Evolutionary conservation across 2,113 vertebrate species (phyloP), one percentile per base, ranked within the genome.

Genomic region (Pycnonotus jocosus): DNA sequence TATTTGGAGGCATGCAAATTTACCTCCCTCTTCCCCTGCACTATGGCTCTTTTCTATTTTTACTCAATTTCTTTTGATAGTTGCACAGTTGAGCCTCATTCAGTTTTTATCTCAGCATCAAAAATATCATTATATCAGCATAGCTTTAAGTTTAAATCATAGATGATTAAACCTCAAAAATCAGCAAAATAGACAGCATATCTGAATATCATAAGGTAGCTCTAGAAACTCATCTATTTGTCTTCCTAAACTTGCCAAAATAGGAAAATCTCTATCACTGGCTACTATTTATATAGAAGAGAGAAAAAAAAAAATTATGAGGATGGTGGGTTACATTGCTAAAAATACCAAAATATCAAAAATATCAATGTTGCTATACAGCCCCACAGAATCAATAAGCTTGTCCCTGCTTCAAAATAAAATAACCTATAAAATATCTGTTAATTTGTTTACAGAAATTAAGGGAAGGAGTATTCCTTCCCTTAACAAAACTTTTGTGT

Each of bases 1-100:
- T 35, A 79, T 76, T 45, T 86, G 31, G 10, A 5, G 17, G 2
- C 0, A 1, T 5, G 16, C 0, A 1, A 42, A 17, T 4, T 85
- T 20, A 72, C 4, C 8, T 12, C 11, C 14, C 17, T 15, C 15
- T 62, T 54, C 8, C 4, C 2, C 22, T 15, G 2, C 7, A 27
- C 11, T 25, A 10, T 27, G 47, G 1, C 0, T 40, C 7, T 54
- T 83, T 61, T 73, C 11, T 37, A 12, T 57, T 65, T 7, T 65
- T 62, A 57, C 2, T 70, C 11, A 37, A n/a, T n/a, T 81, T 73
- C 5, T 66, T 92, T 56, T 47, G 53, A 40, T 44, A 71, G 31
- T 58, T 62, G 64, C 12, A 66, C 3, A 37, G 9, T 28, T 81
- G 42, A 12, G 22, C 9, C 4, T 62, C 8, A 44, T 66, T 81